Base-by-base conservation (phyloP, 2,888 invertebrate genomes). In the Lepidochrysops patricia region DNA sequence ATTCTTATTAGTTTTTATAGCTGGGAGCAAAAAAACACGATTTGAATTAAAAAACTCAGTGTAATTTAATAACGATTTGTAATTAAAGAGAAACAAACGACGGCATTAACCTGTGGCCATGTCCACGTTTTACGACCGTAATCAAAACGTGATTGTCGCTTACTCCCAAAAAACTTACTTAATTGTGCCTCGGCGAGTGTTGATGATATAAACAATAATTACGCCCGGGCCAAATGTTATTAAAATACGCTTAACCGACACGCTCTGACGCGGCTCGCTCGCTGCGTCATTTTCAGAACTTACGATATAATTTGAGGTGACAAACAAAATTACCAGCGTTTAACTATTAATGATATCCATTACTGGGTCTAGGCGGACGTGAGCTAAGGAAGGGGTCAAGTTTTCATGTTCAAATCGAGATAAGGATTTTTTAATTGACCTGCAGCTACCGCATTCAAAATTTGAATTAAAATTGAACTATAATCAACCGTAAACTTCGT, bases 151-250 rank as follows among this genome's bases (percentile, higher is more conserved):
- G 84, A 88, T 84, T 84, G 87, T 87, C 82, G 82, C 73, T 65
- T 80, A 74, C 78, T 78, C 75, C 77, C 75, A 80, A 84, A 88
- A 83, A 81, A 78, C 73, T 70, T 72, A 80, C 77, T 86, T 87
- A 85, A 88, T 87, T 86, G 82, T 84, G 81, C 73, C 73, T 72
- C 71, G 77, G 71, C 73, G 79, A 82, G 87, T 84, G 88, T 84
- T 84, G 85, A 86, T 84, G 84, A 79, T 78, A 83, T 82, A 83
- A 82, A 82, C 79, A 78, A 80, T 87, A 88, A 89, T 88, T 88
- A 86, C 80, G 74, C 74, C 72, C 75, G 76, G 76, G 77, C 75
- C 77, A 70, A 80, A 81, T 77, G 86, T 84, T 89, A 89, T 89
- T 89, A 89, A 88, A 89, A 86, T 82, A 70, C 81, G 80, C 84